Evolutionary conservation across 2,888 invertebrate species (phyloP).

Genomic region (Drosophila fungiperda): DNA sequence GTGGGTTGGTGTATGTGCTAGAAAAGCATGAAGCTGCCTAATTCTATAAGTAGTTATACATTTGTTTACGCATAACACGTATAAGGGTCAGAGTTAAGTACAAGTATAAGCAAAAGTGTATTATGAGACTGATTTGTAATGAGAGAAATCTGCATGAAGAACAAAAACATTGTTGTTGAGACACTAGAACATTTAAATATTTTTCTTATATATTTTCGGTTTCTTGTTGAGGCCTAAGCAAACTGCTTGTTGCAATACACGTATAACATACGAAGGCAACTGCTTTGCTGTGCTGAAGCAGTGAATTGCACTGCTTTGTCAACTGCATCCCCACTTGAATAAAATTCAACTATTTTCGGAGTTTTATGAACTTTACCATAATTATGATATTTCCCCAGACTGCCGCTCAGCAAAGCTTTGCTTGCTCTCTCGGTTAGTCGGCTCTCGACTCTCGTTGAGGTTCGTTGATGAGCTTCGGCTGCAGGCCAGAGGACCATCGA

Average conservation of each 20-base stretch:
- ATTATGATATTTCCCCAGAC: conserved; percentile 32
- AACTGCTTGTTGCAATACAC: not conserved
- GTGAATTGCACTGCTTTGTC: conserved; percentile 14
- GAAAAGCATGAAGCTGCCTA: not conserved
- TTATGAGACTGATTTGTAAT: not conserved
- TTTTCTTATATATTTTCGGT: not conserved
- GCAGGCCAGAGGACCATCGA: conserved; percentile 18
- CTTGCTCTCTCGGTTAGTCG: conserved; percentile 13
- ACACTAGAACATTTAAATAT: not conserved
- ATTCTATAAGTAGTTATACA: not conserved
- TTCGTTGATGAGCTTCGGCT: conserved; percentile 40
- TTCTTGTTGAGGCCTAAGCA: not conserved
- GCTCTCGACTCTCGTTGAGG: conserved; percentile 10
- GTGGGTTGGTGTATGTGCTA: conserved; percentile 2
- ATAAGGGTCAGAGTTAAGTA: not conserved
- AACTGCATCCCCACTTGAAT: not conserved
- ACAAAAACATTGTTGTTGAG: not conserved
- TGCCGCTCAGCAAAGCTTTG: conserved; percentile 35
- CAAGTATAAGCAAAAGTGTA: not conserved
- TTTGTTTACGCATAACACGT: not conserved
- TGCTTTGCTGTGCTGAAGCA: not conserved
- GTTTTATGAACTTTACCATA: conserved; percentile 4
- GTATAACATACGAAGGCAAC: not conserved
- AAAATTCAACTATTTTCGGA: conserved; percentile 31
- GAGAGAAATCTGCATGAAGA: not conserved